Evolutionary conservation across 2,888 invertebrate genomes (phyloP).

Genomic region (Pristionchus japonicus): DNA sequence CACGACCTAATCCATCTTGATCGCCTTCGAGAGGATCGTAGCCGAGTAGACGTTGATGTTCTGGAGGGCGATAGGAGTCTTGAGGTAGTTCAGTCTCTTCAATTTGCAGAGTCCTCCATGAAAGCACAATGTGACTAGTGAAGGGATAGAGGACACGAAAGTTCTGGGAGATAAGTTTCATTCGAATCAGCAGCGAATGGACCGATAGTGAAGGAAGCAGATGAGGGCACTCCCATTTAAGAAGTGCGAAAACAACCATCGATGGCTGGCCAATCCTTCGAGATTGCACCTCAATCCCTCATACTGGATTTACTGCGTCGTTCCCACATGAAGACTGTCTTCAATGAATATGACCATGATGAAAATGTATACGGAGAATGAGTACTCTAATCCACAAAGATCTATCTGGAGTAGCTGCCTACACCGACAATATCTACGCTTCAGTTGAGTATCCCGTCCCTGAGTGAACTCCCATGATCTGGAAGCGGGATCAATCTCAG

Average conservation of each 20-base stretch:
- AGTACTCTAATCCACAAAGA: slow-evolving; percentile 84
- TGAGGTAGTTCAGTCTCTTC: slow-evolving; percentile 71
- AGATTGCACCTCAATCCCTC: slow-evolving; percentile 93
- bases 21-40: slow-evolving; percentile 88
- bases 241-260: slow-evolving; percentile 76
- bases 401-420: slow-evolving; percentile 88
- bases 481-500: slow-evolving; percentile 90
- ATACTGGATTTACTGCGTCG: slow-evolving; percentile 93
- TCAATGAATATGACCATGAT: slow-evolving; percentile 89
- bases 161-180: slow-evolving; percentile 77
- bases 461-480: slow-evolving; percentile 87
- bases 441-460: slow-evolving; percentile 87
- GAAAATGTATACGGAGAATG: slow-evolving; percentile 85
- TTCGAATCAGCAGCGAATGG: slow-evolving; percentile 74
- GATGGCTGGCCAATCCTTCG: slow-evolving; percentile 91
- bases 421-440: slow-evolving; percentile 84
- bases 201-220: slow-evolving; percentile 74
- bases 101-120: slow-evolving; percentile 78
- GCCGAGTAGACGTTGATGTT: slow-evolving; percentile 92
- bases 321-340: slow-evolving; percentile 83
- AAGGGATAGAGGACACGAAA: slow-evolving; percentile 90
- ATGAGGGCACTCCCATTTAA: slow-evolving; percentile 82
- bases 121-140: slow-evolving; percentile 85
- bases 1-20: slow-evolving; percentile 73
- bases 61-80: slow-evolving; percentile 89